A percentile compares a stretch with the other conserved stretches of the same genome.
Conservation (phyloP, 1,140 invertebrate species). For the Druon quercuslanigerum region DNA sequence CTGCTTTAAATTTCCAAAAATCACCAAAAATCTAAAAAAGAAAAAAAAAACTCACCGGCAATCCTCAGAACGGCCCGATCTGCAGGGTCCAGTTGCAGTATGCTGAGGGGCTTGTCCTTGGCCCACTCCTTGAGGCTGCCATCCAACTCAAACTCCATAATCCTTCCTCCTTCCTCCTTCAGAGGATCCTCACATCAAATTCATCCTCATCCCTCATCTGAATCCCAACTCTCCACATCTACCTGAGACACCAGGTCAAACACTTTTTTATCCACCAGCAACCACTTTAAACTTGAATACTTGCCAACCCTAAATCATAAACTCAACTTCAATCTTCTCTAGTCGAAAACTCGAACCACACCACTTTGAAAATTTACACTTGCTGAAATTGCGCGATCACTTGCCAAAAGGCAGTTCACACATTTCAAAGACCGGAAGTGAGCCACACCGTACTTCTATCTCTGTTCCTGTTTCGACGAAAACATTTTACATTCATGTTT, state of each 20-base stretch:
- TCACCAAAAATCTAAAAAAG: not conserved
- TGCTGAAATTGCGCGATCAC: not conserved
- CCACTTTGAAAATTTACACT: not conserved
- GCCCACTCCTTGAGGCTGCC: slow-evolving; percentile 95
- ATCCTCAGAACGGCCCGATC: slow-evolving; percentile 96
- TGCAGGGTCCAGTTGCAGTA: slow-evolving; percentile 95
- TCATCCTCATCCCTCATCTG: not conserved
- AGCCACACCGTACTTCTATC: too few species aligned
- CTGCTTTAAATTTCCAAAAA: too few species aligned
- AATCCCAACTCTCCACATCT: not conserved
- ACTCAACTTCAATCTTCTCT: not conserved
- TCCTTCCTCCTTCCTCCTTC: slow-evolving; percentile 43
- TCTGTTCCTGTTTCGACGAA: not conserved
- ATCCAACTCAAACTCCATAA: slow-evolving; percentile 88
- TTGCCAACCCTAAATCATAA: not conserved
- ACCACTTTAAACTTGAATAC: not conserved
- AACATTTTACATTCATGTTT: slow-evolving; percentile 30
- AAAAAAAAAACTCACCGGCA: slow-evolving; percentile 84
- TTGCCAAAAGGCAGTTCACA: not conserved
- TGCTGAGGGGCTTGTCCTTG: slow-evolving; percentile 95
- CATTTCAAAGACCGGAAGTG: not conserved
- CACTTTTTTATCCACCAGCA: not conserved
- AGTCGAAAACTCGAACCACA: not conserved
- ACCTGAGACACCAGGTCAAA: not conserved
- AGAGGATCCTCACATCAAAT: slow-evolving; percentile 8